These are phyloP conservation scores for Bruchidius siliquastri DNA, from an alignment of 2,888 invertebrate species.

Conservation along the genomic window DNA sequence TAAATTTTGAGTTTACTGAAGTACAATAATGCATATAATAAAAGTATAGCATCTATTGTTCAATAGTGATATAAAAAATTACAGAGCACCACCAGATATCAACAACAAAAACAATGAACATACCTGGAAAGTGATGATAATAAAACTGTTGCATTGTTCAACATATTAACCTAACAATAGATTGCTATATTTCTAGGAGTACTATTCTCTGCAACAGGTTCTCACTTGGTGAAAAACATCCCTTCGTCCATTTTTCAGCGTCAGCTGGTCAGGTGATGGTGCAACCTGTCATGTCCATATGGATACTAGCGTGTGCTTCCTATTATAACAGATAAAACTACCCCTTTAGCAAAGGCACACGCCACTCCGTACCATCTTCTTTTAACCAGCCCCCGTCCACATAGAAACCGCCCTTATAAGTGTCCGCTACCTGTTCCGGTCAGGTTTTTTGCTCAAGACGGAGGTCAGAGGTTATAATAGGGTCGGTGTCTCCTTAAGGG, in stretches of 20 bases:
- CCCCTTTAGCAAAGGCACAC: background rate
- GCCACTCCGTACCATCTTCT: background rate
- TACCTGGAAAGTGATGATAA: no score
- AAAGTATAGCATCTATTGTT: no score
- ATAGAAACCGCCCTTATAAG: background rate
- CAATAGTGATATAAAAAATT: no score
- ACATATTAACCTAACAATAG: no score
- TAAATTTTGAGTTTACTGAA: no score
- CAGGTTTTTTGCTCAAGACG: background rate
- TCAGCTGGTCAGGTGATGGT: background rate
- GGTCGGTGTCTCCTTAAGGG: background rate
- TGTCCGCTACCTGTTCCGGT: background rate
- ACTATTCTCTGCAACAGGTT: no score
- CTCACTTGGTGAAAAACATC: background rate
- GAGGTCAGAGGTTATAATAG: background rate
- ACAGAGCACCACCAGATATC: no score
- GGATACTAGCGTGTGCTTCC: background rate
- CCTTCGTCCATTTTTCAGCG: background rate
- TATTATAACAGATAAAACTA: background rate
- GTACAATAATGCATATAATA: no score
- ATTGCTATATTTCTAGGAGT: no score
- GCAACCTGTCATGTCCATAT: background rate
- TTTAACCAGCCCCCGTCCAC: background rate
- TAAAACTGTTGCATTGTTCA: no score
- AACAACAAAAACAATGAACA: no score